These are phyloP conservation scores for Steinernema carpocapsae DNA, from an alignment of 2,888 invertebrate species.

Conservation along the genomic window DNA sequence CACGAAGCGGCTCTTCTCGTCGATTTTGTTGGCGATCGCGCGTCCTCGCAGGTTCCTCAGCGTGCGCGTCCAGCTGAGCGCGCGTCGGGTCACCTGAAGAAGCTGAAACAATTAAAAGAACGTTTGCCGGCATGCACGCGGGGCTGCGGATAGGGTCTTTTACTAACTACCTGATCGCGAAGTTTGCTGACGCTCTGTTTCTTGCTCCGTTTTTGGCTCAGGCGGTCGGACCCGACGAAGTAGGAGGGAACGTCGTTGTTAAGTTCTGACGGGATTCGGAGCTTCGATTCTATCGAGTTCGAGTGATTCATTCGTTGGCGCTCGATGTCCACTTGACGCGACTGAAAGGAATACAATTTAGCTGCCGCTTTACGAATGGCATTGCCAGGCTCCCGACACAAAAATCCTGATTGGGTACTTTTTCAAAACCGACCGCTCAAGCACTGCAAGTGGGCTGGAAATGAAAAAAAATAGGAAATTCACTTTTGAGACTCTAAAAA, in stretches of 20 bases:
- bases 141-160: conserved; percentile 15
- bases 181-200: conserved; percentile 32
- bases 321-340: background rate
- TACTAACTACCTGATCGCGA: conserved; percentile 34
- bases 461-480: too few species aligned
- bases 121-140: background rate
- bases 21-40: conserved; percentile 63
- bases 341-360: background rate
- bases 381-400: too few species aligned
- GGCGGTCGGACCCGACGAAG: conserved; percentile 36
- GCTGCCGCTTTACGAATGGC: too few species aligned
- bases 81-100: conserved; percentile 57
- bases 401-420: too few species aligned
- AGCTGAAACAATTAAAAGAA: conserved; percentile 26
- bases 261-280: conserved; percentile 37
- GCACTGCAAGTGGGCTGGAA: too few species aligned
- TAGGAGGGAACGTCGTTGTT: conserved; percentile 36
- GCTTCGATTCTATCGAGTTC: conserved; percentile 26
- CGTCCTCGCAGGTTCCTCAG: conserved; percentile 62
- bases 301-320: conserved; percentile 24
- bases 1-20: conserved; percentile 61
- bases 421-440: too few species aligned
- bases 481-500: too few species aligned
- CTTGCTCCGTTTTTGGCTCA: conserved; percentile 36
- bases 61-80: conserved; percentile 59